Evolutionary conservation across 2,113 vertebrate genomes (phyloP).

Genomic region (Serranochromis macrocephalus): DNA sequence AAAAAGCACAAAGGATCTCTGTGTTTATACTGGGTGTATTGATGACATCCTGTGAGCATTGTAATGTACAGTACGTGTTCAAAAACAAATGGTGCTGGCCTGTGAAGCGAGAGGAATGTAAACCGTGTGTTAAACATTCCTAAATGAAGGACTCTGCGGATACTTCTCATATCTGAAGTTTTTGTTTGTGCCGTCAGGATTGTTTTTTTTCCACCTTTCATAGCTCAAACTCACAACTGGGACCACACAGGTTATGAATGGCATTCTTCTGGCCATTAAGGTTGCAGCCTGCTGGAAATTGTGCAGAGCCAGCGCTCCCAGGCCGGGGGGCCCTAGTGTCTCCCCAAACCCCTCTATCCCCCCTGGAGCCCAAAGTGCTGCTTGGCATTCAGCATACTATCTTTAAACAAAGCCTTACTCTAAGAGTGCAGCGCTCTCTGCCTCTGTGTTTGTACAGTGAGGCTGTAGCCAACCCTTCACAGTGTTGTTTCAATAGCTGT

Average conservation of each 20-base stretch:
- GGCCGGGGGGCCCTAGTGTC: background rate
- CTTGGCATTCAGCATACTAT: slow-evolving; percentile 60
- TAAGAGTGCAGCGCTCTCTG: slow-evolving; percentile 32
- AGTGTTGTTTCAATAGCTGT: slow-evolving; percentile 28
- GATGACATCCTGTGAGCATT: slow-evolving; percentile 30
- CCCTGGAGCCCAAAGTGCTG: slow-evolving; percentile 31
- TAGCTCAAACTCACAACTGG: slow-evolving; percentile 38
- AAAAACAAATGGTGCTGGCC: background rate
- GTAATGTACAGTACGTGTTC: background rate
- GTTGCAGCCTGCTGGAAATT: slow-evolving; percentile 45
- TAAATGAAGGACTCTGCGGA: background rate
- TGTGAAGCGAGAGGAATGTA: background rate
- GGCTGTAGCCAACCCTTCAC: slow-evolving; percentile 7
- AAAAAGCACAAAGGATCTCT: slow-evolving; percentile 29
- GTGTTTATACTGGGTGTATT: slow-evolving; percentile 27
- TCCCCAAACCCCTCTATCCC: slow-evolving; percentile 26
- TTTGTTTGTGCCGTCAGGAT: slow-evolving; percentile 6
- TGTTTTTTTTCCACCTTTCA: slow-evolving; percentile 19
- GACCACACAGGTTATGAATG: slow-evolving; percentile 32
- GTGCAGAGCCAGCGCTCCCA: slow-evolving; percentile 57
- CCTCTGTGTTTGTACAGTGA: slow-evolving; percentile 60
- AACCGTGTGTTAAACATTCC: background rate
- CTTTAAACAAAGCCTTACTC: slow-evolving; percentile 63
- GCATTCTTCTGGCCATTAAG: slow-evolving; percentile 16
- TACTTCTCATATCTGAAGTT: background rate